Evolutionary conservation across 2,888 invertebrate genomes (phyloP).

Genomic region (Incurvaria masculella): DNA sequence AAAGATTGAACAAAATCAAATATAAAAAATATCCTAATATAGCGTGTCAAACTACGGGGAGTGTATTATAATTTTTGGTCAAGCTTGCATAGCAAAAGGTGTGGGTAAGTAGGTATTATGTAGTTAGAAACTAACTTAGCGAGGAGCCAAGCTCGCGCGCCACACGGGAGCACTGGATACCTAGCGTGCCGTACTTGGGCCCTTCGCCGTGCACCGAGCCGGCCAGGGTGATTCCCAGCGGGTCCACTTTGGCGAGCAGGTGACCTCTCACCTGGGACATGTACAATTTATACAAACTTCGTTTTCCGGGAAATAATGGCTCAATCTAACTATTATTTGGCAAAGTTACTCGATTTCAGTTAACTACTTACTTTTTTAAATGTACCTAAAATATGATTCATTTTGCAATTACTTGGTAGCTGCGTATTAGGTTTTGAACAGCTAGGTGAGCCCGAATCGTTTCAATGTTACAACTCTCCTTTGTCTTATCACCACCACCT

Average conservation of each 20-base stretch:
- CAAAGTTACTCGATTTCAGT: no score
- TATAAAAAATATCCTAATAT: no score
- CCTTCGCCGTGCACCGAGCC: constrained; percentile 15
- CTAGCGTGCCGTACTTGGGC: constrained; percentile 26
- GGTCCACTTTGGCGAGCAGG: constrained; percentile 78
- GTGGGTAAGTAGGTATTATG: no score
- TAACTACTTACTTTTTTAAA: no score
- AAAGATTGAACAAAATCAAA: no score
- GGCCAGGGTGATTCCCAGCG: constrained; percentile 60
- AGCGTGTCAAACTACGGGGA: no score
- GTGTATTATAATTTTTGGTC: no score
- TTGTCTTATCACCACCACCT: neutral
- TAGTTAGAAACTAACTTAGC: constrained; percentile 25
- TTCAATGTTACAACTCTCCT: neutral
- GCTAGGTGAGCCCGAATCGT: constrained; percentile 53
- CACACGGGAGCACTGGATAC: constrained; percentile 27
- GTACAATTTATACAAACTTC: constrained; percentile 11
- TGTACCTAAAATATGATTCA: no score
- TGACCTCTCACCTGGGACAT: constrained; percentile 86
- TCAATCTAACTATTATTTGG: no score
- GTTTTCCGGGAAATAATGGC: no score
- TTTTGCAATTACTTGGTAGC: constrained; percentile 58
- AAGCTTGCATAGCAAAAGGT: no score
- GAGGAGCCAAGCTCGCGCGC: constrained; percentile 31
- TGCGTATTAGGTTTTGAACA: constrained; percentile 67